A percentile compares a stretch with the other conserved stretches of the same genome.
Evolutionary conservation across 2,113 vertebrate species (phyloP).

Genomic region (Oreochromis tanganicae): DNA sequence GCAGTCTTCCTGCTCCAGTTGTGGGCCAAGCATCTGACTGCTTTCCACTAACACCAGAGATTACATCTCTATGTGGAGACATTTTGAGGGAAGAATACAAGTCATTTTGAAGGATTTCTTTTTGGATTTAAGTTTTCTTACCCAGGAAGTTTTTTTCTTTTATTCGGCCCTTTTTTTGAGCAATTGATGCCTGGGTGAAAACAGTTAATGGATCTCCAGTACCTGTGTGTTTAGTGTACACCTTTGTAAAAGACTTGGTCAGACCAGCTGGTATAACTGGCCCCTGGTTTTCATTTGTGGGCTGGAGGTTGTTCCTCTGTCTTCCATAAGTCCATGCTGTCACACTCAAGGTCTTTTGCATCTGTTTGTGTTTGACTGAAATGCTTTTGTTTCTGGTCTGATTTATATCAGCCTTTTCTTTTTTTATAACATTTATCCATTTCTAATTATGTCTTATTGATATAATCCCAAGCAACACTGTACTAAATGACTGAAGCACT

Average conservation of each 20-base stretch:
- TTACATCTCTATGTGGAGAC: neutral
- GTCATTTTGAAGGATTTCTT: neutral
- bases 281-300: neutral
- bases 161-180: neutral
- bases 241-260: neutral
- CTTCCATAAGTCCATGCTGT: neutral
- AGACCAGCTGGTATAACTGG: neutral
- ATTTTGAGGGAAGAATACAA: too few relatives aligned
- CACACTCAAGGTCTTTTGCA: neutral
- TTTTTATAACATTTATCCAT: neutral
- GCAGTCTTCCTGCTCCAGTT: neutral
- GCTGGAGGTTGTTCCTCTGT: neutral
- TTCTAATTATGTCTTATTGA: neutral
- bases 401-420: neutral
- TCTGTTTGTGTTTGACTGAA: neutral
- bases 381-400: accelerated
- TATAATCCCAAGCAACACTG: neutral
- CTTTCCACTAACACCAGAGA: neutral
- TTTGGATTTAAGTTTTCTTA: neutral
- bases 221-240: neutral
- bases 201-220: neutral
- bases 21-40: neutral
- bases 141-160: neutral
- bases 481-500: neutral
- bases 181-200: neutral